phyloP scores from a whole-genome alignment of 2,888 invertebrate genomes.

The Fabriciana adippe region DNA sequence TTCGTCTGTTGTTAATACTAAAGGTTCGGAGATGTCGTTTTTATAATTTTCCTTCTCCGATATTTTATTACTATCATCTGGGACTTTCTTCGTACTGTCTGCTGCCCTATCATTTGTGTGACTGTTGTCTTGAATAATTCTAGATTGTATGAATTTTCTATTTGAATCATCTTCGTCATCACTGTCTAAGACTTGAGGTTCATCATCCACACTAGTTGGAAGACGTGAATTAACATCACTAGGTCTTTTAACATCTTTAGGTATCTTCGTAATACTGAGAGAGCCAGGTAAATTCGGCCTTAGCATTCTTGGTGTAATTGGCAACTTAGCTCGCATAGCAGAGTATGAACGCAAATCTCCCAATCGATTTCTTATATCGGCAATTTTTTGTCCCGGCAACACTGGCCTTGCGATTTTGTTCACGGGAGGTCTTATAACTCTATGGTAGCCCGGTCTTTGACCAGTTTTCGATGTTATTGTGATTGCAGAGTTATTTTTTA shows the following conservation, averaged over 20 bases:
- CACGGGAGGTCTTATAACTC: constrained; percentile 67
- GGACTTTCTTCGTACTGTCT: constrained; percentile 9
- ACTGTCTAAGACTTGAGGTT: constrained; percentile 72
- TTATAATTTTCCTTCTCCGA: constrained; percentile 25
- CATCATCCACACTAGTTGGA: constrained; percentile 59
- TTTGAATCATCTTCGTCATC: constrained; percentile 61
- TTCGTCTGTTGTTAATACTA: constrained; percentile 73
- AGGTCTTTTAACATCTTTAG: constrained; percentile 58
- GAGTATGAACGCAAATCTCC: constrained; percentile 65
- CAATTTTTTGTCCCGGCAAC: constrained; percentile 69
- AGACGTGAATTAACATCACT: constrained; percentile 49
- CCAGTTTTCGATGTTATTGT: constrained; percentile 81
- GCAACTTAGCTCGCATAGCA: constrained; percentile 61
- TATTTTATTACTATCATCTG: constrained; percentile 30
- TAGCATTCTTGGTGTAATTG: constrained; percentile 57
- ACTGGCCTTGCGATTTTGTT: constrained; percentile 63
- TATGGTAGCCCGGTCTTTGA: constrained; percentile 63
- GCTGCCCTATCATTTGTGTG: constrained; percentile 4
- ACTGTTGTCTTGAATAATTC: constrained; percentile 22
- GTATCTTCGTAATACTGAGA: constrained; percentile 73
- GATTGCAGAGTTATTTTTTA: constrained; percentile 84
- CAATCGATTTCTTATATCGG: constrained; percentile 66
- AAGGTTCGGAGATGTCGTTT: constrained; percentile 41
- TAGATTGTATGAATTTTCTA: constrained; percentile 18
- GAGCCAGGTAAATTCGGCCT: constrained; percentile 69